phyloP scores from a whole-genome alignment of 2,797 vertebrate species.

The Pangasius larnaudii region DNA sequence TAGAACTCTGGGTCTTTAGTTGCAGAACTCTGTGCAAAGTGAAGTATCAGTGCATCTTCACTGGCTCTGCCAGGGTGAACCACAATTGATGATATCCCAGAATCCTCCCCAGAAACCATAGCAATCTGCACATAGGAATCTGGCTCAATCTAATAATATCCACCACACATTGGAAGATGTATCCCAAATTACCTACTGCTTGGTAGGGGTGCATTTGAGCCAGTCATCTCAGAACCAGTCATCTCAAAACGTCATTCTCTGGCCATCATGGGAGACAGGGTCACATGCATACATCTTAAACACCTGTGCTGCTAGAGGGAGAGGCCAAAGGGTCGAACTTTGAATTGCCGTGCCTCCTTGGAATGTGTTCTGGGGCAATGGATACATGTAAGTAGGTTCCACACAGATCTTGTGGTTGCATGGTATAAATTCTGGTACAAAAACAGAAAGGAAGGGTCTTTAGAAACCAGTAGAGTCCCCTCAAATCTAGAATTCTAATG shows the following conservation, averaged over 20 bases:
- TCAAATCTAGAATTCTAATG: neutral
- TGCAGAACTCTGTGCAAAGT: neutral
- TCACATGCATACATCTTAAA: neutral
- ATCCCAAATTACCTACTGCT: neutral
- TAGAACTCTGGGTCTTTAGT: neutral
- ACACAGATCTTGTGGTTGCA: neutral
- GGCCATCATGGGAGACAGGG: neutral
- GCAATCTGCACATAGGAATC: neutral
- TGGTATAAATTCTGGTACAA: neutral
- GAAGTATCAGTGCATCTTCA: neutral
- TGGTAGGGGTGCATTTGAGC: neutral
- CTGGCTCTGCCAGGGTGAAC: neutral
- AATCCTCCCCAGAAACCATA: neutral
- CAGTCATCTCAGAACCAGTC: neutral
- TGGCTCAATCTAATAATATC: neutral
- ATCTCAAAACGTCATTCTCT: neutral
- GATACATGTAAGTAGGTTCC: neutral
- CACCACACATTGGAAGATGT: neutral
- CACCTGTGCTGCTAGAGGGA: neutral
- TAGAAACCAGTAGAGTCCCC: neutral
- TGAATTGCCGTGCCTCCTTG: too few relatives aligned
- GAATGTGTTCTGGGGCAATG: neutral
- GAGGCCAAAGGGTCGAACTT: neutral
- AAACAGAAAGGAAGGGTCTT: neutral
- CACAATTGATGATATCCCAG: neutral